phyloP scores from a whole-genome alignment of 2,888 invertebrate genomes.

The Cacoxenus indagator region DNA sequence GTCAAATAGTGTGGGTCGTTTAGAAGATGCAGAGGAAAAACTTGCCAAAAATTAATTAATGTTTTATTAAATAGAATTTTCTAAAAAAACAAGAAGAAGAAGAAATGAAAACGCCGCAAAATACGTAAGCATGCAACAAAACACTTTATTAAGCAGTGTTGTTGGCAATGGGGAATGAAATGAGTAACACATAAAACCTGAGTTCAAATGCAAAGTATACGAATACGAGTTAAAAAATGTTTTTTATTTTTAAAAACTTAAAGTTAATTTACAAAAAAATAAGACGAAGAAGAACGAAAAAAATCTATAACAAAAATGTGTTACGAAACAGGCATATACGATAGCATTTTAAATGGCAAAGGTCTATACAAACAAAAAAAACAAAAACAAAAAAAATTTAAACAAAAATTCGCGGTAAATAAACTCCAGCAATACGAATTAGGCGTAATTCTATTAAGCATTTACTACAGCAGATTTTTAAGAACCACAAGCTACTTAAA shows the following conservation, averaged over 20 bases:
- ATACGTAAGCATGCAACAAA: conserved; percentile 52
- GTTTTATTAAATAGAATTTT: conserved; percentile 35
- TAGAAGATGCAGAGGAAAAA: conserved; percentile 36
- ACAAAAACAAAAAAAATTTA: conserved; percentile 40
- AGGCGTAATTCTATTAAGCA: conserved; percentile 23
- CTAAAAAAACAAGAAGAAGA: conserved; percentile 24
- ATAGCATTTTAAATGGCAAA: conserved; percentile 60
- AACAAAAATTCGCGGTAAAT: conserved; percentile 39
- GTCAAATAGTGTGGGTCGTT: not conserved
- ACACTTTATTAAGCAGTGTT: conserved; percentile 35
- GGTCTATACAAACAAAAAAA: conserved; percentile 31
- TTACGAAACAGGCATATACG: conserved; percentile 65
- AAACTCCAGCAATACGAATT: conserved; percentile 16
- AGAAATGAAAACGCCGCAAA: conserved; percentile 50
- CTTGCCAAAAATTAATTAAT: conserved; percentile 54
- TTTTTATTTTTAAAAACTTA: conserved; percentile 40
- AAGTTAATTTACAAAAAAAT: conserved; percentile 44
- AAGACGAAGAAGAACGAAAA: conserved; percentile 33
- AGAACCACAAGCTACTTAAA: not conserved
- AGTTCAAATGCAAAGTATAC: conserved; percentile 72
- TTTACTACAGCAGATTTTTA: not conserved
- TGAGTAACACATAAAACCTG: conserved; percentile 58
- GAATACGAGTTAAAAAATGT: conserved; percentile 60
- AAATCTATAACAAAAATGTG: conserved; percentile 41
- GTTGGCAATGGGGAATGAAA: not conserved